Percentiles rank a stretch among this genome's conserved stretches.
These are phyloP conservation scores for Lerista edwardsae DNA, from an alignment of 2,797 vertebrate genomes.

Conservation along the genomic window DNA sequence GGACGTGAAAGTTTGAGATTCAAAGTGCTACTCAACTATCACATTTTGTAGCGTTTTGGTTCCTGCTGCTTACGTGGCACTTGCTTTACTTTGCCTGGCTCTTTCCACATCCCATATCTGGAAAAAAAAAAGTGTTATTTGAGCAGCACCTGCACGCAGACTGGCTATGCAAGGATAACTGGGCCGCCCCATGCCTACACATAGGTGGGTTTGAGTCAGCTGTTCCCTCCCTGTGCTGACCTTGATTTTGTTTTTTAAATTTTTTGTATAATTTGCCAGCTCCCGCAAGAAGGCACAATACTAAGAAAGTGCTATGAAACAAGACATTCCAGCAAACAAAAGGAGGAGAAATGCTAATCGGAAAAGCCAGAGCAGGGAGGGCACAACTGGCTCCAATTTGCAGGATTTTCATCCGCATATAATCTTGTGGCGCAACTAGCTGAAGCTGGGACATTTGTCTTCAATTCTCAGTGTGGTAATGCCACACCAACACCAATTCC, in stretches of 20 bases:
- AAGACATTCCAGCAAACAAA: slow-evolving; percentile 6
- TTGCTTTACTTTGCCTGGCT: neutral
- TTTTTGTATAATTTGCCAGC: slow-evolving; percentile 6
- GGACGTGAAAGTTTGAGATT: neutral
- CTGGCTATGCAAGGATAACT: neutral
- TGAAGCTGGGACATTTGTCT: slow-evolving; percentile 18
- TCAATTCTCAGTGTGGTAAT: slow-evolving; percentile 15
- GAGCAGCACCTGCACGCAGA: neutral
- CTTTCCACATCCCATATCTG: neutral
- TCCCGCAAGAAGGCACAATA: neutral
- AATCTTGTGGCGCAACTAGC: slow-evolving; percentile 7
- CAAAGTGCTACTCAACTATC: neutral
- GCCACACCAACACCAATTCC: slow-evolving; percentile 2
- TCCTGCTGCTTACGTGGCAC: neutral
- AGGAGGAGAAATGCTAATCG: slow-evolving; percentile 22
- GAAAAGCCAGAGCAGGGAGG: slow-evolving; percentile 17
- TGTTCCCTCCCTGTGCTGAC: neutral
- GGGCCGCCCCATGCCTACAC: neutral
- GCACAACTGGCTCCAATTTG: slow-evolving; percentile 17
- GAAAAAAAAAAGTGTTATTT: neutral
- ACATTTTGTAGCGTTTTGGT: neutral
- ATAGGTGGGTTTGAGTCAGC: neutral
- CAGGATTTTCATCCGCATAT: slow-evolving; percentile 21
- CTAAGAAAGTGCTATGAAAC: neutral
- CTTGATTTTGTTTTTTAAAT: neutral